Conservation (phyloP, 1,140 invertebrate genomes). For the Mercenaria mercenaria region DNA sequence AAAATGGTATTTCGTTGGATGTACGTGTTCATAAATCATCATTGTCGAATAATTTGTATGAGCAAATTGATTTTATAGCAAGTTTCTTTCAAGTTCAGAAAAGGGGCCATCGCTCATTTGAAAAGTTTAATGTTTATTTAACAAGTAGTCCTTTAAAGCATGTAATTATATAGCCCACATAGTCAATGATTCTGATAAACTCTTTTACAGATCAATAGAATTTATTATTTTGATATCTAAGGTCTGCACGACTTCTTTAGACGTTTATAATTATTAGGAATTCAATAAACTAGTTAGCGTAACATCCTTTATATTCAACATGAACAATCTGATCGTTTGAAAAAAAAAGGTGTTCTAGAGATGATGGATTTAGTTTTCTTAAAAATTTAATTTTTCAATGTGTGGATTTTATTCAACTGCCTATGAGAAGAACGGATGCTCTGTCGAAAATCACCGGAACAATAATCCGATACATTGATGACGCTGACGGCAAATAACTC, state of each 20-base stretch:
- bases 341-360: background rate
- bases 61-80: conserved; percentile 24
- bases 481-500: too few species aligned
- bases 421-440: too few species aligned
- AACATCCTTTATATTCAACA: too few species aligned
- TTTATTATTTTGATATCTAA: conserved; percentile 6
- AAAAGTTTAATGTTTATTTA: conserved; percentile 6
- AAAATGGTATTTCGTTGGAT: too few species aligned
- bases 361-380: background rate
- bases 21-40: background rate
- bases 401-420: too few species aligned
- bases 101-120: background rate
- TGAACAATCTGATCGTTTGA: background rate
- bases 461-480: too few species aligned
- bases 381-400: background rate
- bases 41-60: conserved; percentile 2
- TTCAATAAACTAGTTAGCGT: too few species aligned
- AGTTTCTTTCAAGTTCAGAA: background rate
- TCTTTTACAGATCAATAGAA: background rate
- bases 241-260: background rate
- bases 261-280: too few species aligned
- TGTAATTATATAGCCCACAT: background rate
- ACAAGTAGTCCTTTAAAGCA: background rate
- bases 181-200: background rate
- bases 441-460: too few species aligned